These are phyloP conservation scores for Gymnorhina tibicen DNA, from an alignment of 2,113 vertebrate species.

Conservation along the genomic window DNA sequence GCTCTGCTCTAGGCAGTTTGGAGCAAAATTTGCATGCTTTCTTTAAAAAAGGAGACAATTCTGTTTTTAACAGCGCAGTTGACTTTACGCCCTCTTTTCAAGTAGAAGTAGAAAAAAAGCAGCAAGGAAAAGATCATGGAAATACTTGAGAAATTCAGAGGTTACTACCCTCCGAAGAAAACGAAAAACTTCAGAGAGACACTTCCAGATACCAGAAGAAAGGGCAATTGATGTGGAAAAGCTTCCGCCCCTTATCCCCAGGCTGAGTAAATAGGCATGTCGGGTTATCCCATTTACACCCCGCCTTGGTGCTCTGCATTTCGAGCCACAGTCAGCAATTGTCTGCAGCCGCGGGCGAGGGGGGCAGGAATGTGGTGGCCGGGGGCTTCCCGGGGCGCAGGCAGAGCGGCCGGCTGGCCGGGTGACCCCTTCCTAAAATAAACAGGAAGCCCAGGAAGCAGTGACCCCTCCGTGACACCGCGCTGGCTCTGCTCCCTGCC, in stretches of 20 bases:
- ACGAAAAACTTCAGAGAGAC: conserved; percentile 29
- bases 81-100: conserved; percentile 13
- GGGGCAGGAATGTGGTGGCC: conserved; percentile 5
- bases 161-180: conserved; percentile 20
- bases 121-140: conserved; percentile 7
- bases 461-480: conserved; percentile 23
- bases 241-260: conserved; percentile 27
- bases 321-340: conserved; percentile 13
- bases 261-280: conserved; percentile 48
- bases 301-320: not conserved
- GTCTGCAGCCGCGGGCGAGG: conserved; percentile 1
- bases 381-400: conserved; percentile 25
- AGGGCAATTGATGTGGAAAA: conserved; percentile 40
- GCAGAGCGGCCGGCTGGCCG: not conserved
- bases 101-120: not conserved
- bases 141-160: conserved; percentile 21
- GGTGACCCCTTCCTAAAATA: conserved; percentile 64
- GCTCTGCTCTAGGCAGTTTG: not conserved
- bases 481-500: conserved; percentile 1
- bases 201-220: conserved; percentile 26
- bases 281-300: conserved; percentile 34
- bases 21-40: not conserved
- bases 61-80: conserved; percentile 12
- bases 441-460: conserved; percentile 62
- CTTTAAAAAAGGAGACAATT: conserved; percentile 1